Evolutionary conservation across 2,797 vertebrate species (phyloP).

Genomic region (Coluber constrictor): DNA sequence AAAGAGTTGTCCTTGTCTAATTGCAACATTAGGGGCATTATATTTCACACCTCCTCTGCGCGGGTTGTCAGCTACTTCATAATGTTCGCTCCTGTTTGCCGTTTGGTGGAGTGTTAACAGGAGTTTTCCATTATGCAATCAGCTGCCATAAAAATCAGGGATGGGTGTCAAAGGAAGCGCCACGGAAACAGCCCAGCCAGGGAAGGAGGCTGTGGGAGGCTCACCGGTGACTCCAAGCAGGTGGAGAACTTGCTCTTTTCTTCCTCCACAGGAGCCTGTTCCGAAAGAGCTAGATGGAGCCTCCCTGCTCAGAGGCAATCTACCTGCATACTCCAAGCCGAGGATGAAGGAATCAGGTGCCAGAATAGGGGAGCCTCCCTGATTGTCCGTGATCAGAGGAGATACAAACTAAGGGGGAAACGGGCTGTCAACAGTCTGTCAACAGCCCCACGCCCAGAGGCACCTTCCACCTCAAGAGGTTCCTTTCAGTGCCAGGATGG

Average conservation of each 20-base stretch:
- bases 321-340: background rate
- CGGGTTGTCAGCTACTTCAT: slow-evolving; percentile 2
- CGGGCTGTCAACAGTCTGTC: background rate
- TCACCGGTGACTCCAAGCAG: background rate
- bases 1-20: slow-evolving; percentile 21
- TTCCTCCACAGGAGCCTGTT: no score
- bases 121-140: slow-evolving; percentile 19
- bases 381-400: background rate
- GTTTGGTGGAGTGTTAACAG: background rate
- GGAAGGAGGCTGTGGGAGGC: no score
- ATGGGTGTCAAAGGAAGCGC: background rate
- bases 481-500: background rate
- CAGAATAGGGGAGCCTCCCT: no score
- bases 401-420: background rate
- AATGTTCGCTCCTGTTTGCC: slow-evolving; percentile 11
- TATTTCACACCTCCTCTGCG: slow-evolving; percentile 24
- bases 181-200: background rate
- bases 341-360: background rate
- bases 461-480: background rate
- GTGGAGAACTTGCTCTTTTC: background rate
- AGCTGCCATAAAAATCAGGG: background rate
- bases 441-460: background rate
- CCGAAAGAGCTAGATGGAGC: background rate
- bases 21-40: slow-evolving; percentile 24
- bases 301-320: background rate